Evolutionary conservation across 2,797 vertebrate species (phyloP), one percentile per base, ranked within the genome.

Genomic region (Notoglanidium macrostoma): DNA sequence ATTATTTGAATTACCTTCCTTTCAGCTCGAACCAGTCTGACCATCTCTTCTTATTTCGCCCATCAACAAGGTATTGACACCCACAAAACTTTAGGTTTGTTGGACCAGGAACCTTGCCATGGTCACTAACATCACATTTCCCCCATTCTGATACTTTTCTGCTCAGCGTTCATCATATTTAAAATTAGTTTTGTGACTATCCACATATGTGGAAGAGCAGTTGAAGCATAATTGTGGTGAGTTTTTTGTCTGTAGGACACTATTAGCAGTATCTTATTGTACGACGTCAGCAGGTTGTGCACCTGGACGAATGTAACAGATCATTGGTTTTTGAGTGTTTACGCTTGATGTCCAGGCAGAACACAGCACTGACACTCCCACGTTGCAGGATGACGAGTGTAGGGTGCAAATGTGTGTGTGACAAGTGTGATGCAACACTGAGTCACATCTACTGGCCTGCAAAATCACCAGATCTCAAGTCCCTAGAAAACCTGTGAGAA

Each of bases 401-500:
- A 46, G 23, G 44, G 9, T 74, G 40, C 44, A 26, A 74, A 77
- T 77, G 49, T 54, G 49, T 54, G 46, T 54, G n/a, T 29, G 73
- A 54, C 12, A 2, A 54, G 46, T 29, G 73, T 51, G 73, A 51
- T 51, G 46, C 73, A 76, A 76, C 73, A 29, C 46, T 51, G 73
- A 76, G 73, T 54, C 49, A 54, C 74, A 54, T 54, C 73, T n/a
- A 54, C 73, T 76, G 73, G 46, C 23, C 46, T 76, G 46, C 26
- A 54, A 51, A 51, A 49, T 49, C 73, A 74, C 73, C 12, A 51
- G 46, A 74, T 15, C 46, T 74, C 4, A n/a, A 74, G 72, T 51
- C 23, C 26, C n/a, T 5, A 23, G 23, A 51, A n/a, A 74, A 74
- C 44, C 5, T 74, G 44, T 49, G 44, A 46, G 19, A 72, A 19